Evolutionary conservation across 2,113 vertebrate species (phyloP), one percentile per base, ranked within the genome.

Genomic region (Oncorhynchus clarkii): DNA sequence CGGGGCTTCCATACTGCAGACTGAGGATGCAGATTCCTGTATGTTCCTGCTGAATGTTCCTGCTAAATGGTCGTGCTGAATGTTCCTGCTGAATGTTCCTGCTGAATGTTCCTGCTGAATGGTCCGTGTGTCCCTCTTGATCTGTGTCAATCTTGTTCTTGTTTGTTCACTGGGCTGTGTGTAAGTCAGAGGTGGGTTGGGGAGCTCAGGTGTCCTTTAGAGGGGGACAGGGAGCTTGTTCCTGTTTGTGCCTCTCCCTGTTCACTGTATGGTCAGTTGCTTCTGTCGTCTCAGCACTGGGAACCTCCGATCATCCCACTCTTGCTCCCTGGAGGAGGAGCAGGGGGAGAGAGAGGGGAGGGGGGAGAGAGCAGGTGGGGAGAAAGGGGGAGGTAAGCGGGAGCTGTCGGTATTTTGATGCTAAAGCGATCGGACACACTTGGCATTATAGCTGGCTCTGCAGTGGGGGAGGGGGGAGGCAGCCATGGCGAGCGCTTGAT

Each of bases 401-500:
- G 64, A 26, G 72, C 76, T 88, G 83, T 87, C 54, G 16, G 84
- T 82, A 85, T 89, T 92, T 91, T 93, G 92, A 93, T 20, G 78
- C 81, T 93, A 77, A 93, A 89, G 80, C 54, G 88, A 89, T 92
- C 81, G 31, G 92, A 92, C 91, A 89, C 22, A 86, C 86, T 88
- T 95, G 94, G 93, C 94, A 94, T 78, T 68, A 86, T 89, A 90
- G 80, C 72, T 1, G 27, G 78, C 78, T 79, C 45, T 74, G 72
- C 18, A 45, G 22, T 9, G 60, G 60, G 60, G 60, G 60, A 26
- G 60, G 60, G 60, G 60, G 60, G 60, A 64, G 60, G 16, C 51
- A 71, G 79, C 84, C 83, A 81, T 89, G 84, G 88, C 22, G 65
- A 24, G 81, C 83, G 83, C 88, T 93, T 90, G 90, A 93, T 91